phyloP scores from a whole-genome alignment of 2,888 invertebrate genomes.

The Tubiluchus corallicola region DNA sequence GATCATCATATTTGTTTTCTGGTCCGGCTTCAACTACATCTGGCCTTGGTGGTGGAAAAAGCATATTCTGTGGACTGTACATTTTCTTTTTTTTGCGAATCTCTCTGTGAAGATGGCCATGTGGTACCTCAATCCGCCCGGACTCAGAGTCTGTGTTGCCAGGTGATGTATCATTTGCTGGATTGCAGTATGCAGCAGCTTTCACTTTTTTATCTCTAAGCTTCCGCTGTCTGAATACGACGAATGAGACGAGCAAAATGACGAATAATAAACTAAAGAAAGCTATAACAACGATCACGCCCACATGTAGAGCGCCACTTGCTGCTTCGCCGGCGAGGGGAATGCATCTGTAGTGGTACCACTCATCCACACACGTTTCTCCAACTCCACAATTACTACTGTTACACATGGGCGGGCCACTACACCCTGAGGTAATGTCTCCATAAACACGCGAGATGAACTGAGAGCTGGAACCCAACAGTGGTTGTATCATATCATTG shows the following conservation, averaged over 20 bases:
- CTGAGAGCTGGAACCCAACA: slow-evolving; percentile 53
- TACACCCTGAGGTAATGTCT: slow-evolving; percentile 53
- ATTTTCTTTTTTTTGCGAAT: too few species aligned
- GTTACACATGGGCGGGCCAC: slow-evolving; percentile 29
- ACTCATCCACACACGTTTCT: slow-evolving; percentile 40
- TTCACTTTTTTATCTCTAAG: slow-evolving; percentile 51
- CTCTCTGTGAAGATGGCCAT: too few species aligned
- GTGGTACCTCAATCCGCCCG: slow-evolving; percentile 16
- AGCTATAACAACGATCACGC: slow-evolving; percentile 76
- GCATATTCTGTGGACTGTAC: too few species aligned
- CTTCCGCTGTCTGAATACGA: slow-evolving; percentile 71
- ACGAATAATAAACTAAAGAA: slow-evolving; percentile 56
- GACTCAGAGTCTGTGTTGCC: slow-evolving; percentile 21
- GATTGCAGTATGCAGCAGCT: slow-evolving; percentile 11
- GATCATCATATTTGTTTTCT: too few species aligned
- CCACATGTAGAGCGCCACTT: slow-evolving; percentile 72
- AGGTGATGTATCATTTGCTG: slow-evolving; percentile 12
- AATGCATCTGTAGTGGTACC: slow-evolving; percentile 45
- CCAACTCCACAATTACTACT: slow-evolving; percentile 4
- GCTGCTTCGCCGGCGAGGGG: slow-evolving; percentile 49
- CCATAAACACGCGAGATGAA: slow-evolving; percentile 34
- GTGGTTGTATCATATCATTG: slow-evolving; percentile 71
- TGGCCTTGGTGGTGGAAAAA: too few species aligned
- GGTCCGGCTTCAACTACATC: too few species aligned
- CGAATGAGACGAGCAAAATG: slow-evolving; percentile 66